Percentiles rank a stretch among this genome's conserved stretches.
phyloP scores from a whole-genome alignment of 1,140 invertebrate genomes.

The Caenorhabditis briggsae region DNA sequence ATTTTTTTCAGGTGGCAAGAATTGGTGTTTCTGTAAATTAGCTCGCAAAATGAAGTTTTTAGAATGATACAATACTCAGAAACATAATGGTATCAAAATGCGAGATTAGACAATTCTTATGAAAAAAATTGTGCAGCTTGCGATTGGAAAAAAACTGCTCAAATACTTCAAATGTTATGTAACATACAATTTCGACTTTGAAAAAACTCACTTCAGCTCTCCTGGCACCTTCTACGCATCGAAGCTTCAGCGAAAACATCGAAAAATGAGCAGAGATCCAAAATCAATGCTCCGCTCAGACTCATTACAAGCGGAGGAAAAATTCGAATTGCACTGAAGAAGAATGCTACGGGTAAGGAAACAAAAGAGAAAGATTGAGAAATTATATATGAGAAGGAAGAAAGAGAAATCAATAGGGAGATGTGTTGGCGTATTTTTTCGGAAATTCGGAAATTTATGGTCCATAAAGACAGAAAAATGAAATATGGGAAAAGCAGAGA shows the following conservation, averaged over 20 bases:
- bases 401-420: no score
- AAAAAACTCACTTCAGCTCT: conserved; percentile 79
- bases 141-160: no score
- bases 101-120: no score
- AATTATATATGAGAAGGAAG: background rate
- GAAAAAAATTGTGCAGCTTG: no score
- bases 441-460: no score
- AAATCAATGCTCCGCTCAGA: conserved; percentile 86
- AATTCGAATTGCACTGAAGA: conserved; percentile 96
- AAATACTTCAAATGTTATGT: no score
- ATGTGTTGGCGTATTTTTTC: background rate
- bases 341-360: conserved; percentile 86
- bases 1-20: no score
- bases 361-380: background rate
- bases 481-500: background rate
- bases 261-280: conserved; percentile 82
- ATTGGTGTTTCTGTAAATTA: no score
- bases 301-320: conserved; percentile 93
- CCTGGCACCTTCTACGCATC: conserved; percentile 85
- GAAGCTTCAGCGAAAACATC: conserved; percentile 71
- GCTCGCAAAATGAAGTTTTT: no score
- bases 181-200: background rate
- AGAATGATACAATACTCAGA: no score
- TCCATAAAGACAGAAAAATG: no score
- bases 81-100: no score